Evolutionary conservation across 2,888 invertebrate species (phyloP), one percentile per base, ranked within the genome.

Genomic region (Rhingia rostrata): DNA sequence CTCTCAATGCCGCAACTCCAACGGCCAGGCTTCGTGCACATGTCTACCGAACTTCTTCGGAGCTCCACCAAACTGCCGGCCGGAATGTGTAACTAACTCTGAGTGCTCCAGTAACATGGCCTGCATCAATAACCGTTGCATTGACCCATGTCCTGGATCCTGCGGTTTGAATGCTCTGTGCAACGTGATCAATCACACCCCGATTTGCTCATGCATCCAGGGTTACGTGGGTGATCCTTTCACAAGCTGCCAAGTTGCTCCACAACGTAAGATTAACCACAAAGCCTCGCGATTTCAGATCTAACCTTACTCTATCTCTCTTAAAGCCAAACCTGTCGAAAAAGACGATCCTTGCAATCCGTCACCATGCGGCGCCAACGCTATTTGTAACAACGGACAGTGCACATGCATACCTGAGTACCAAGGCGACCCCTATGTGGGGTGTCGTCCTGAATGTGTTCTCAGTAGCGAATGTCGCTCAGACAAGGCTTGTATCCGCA

Each of bases 371-470:
- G 96, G 96, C 47, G 92, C 94, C 43, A 95, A 96, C 89, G 94
- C 96, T 2, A 91, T 94, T 73, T 95, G 95, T 88, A 92, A 92
- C 60, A 93, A 94, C 86, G 95, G 95, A 30, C 90, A 93, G 74
- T 96, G 96, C 88, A 93, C 94, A 9, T 96, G 96, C 88, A 87
- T 94, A 51, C 91, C 92, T 22, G 95, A 95, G 88, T 95, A 95
- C 88, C 93, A 93, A 73, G 96, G 96, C 43, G 95, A 96, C 91
- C 95, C 96, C 53, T 94, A 93, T 85, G 94, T 94, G 88, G 95
- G 94, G 54, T 97, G 96, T 89, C 93, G 96, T 85, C 96, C 96
- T 1, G 96, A 96, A 91, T 96, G 96, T 90, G 94, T 95, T 3
- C 91, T 96, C 1, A 96, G 95, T 89, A 92, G 93, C 6, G 96